Base-by-base conservation (phyloP, 2,888 invertebrate species). In the Phyto melanocephala region DNA sequence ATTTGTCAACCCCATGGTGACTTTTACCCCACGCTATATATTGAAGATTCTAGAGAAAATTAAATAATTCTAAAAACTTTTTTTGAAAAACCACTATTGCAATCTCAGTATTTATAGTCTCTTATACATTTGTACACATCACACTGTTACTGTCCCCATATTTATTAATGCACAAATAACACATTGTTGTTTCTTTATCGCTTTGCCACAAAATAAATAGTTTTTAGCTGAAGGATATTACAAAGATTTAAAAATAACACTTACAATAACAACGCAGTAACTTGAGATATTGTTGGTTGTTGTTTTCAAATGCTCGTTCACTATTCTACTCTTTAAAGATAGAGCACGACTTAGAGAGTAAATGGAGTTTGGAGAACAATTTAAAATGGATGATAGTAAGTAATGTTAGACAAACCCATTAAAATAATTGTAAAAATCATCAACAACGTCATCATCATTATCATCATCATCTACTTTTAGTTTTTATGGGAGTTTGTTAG, bases 381-480 rank as follows among this genome's bases (percentile, higher is more conserved):
- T 37, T 28, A 10, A 62, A 58, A 50, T 47, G 45, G 5, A 28
- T 63, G 50, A 40, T 40, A 60, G 60, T 28, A 33, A 60, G 60
- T 28, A 33, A 54, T 45, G 37, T 28, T 70, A 35, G 28, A 5
- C 24, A 56, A 70, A 71, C 15, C 75, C 56, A 78, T 78, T 78
- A 71, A 60, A 78, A 71, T 71, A 63, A 70, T 78, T 78, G 63
- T 47, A 28, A 54, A 56, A 78, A 10, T n/a, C 47, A 56, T 47
- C 37, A 67, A 22, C 37, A 37, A 7, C 17, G 10, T 33, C 47
- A 47, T 47, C 72, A 63, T 33, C 42, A 33, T 63, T 62, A 62
- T 22, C 17, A 24, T 52, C 62, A 28, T 28, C 28, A 56, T 58
- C 8, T 40, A 40, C 24, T 60, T 33, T 60, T 47, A 60, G n/a